Evolutionary conservation across 2,888 invertebrate species (phyloP).

Genomic region (Diarsia rubi): DNA sequence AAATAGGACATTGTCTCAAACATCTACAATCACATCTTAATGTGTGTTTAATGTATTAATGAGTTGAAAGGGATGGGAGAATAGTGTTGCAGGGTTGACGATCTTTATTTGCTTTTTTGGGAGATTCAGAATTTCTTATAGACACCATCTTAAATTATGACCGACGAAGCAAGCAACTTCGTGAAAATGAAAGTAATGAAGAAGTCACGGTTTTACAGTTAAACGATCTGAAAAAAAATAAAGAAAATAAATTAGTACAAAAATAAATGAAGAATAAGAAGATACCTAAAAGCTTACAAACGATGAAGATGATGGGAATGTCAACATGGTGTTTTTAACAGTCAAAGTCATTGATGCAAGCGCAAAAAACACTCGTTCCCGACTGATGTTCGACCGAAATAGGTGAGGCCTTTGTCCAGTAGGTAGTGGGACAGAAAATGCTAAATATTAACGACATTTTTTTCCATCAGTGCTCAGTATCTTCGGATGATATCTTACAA

Average conservation of each 20-base stretch:
- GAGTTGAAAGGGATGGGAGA: conserved; percentile 70
- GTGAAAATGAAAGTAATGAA: not conserved
- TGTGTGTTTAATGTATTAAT: conserved; percentile 86
- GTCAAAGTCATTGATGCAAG: too few species aligned
- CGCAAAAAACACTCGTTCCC: too few species aligned
- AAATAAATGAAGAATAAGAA: not conserved
- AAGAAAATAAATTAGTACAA: not conserved
- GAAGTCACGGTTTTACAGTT: not conserved
- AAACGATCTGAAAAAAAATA: not conserved
- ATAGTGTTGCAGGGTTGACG: conserved; percentile 41
- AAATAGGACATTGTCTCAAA: conserved; percentile 75
- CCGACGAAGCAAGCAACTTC: not conserved
- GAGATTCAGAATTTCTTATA: not conserved
- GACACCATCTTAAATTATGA: not conserved
- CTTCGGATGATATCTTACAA: not conserved
- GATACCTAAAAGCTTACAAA: too few species aligned
- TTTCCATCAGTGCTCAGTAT: not conserved
- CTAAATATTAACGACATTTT: not conserved
- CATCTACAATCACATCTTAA: conserved; percentile 76
- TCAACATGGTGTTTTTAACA: not conserved
- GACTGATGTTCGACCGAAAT: too few species aligned
- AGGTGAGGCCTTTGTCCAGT: too few species aligned
- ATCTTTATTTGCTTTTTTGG: conserved; percentile 7
- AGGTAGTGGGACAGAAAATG: too few species aligned
- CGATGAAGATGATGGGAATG: not conserved